Conservation (phyloP, 2,888 invertebrate species). For the Pedicia rivosa region DNA sequence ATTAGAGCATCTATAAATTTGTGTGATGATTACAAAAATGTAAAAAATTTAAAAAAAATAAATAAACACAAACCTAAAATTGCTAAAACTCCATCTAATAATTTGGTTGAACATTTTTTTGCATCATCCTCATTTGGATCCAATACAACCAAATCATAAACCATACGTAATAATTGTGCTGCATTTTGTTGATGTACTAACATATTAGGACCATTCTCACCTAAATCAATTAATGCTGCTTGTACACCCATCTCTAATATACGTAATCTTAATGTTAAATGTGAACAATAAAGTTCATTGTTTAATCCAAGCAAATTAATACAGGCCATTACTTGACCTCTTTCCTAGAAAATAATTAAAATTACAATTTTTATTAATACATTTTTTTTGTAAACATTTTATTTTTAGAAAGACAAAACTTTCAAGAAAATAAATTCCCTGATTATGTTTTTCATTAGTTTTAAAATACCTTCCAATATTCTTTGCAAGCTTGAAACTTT, state of each 20-base stretch:
- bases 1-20: conserved; percentile 36
- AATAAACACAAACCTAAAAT: conserved; percentile 20
- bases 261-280: conserved; percentile 35
- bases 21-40: too few relatives aligned
- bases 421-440: neutral
- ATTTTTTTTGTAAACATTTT: too few relatives aligned
- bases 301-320: conserved; percentile 38
- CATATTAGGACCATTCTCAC: conserved; percentile 32
- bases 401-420: too few relatives aligned
- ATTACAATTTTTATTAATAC: neutral
- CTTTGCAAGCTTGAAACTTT: too few relatives aligned
- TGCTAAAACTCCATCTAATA: conserved; percentile 38
- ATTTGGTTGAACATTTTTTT: conserved; percentile 34
- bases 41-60: conserved; percentile 2
- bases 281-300: conserved; percentile 37
- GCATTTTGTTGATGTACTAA: conserved; percentile 36
- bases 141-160: conserved; percentile 38
- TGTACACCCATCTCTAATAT: conserved; percentile 43
- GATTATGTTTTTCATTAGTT: neutral
- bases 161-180: conserved; percentile 37
- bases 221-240: conserved; percentile 38
- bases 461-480: neutral
- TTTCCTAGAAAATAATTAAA: conserved; percentile 23
- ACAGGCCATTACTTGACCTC: conserved; percentile 42
- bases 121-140: conserved; percentile 35